Base-by-base conservation (phyloP, 2,797 vertebrate genomes). In the Orientallactaga sibirica region DNA sequence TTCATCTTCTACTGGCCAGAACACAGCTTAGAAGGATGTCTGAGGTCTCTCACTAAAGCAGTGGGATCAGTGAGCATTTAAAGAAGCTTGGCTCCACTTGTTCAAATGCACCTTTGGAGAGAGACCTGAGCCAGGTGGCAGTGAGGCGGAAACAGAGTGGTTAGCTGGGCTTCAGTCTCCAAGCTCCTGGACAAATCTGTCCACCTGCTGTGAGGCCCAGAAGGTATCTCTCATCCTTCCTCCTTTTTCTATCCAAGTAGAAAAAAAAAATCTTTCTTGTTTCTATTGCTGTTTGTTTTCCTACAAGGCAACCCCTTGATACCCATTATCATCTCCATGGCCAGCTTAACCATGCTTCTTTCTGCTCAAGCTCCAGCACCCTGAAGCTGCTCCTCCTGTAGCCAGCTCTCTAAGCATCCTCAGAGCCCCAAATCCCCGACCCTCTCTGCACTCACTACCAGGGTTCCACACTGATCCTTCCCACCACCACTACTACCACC, bases 391-490 rank as follows among this genome's bases (percentile, higher is more conserved):
- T 33, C 16, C 29, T 62, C 15, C 24, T 1, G 0, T 11, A 6
- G 9, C 25, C 64, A 2, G 2, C 37, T 22, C 62, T 22, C 62
- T 22, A 19, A 64, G 62, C 4, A 62, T 33, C 29, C 33, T 11
- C 33, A 2, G n/a, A n/a, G n/a, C 43, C 74, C 25, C 55, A 1
- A 5, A 12, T 20, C n/a, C 14, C 48, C 3, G 22, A 18, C 2
- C 5, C 52, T 68, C 48, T 3, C 16, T 18, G 9, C 5, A 2
- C 11, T 33, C 24, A 33, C 52, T 27, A 27, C 43, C 4, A 3
- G 16, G 3, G 48, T 37, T 41, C 27, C 0, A 15, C 89, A 37
- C 87, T 97, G 43, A 98, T 98, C 7, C 98, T 98, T 86, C 97
- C 97, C 33, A 37, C 33, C 33, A 37, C 67, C 96, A 82, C 61